phyloP scores from a whole-genome alignment of 1,140 invertebrate species.

The Drosophila tsacasi region DNA sequence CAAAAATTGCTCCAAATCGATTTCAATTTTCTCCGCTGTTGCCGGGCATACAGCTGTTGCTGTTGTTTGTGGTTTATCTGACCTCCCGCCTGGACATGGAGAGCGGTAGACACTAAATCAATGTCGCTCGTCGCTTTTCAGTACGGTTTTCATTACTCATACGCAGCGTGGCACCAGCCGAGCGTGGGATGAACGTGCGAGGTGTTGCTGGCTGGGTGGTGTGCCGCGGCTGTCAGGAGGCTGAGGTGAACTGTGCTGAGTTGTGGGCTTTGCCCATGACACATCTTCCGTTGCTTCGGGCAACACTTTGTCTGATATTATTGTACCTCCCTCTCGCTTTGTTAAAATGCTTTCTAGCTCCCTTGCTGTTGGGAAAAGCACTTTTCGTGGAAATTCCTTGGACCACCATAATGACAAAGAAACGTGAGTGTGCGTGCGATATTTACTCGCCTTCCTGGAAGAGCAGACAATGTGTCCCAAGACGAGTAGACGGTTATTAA shows the following conservation, averaged over 20 bases:
- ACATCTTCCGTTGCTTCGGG: slow-evolving; percentile 39
- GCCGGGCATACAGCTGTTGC: not conserved
- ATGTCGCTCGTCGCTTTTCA: slow-evolving; percentile 72
- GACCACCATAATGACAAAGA: slow-evolving; percentile 2
- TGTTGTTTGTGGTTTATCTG: slow-evolving; percentile 30
- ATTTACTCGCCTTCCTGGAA: slow-evolving; percentile 44
- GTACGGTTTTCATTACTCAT: slow-evolving; percentile 72
- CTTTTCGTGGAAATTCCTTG: slow-evolving; percentile 50
- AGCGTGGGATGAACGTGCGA: slow-evolving; percentile 54
- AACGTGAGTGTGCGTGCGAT: not conserved
- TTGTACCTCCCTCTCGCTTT: slow-evolving; percentile 9
- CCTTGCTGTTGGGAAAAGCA: slow-evolving; percentile 27
- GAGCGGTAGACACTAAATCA: slow-evolving; percentile 72
- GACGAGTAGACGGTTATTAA: slow-evolving; percentile 34
- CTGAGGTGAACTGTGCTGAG: slow-evolving; percentile 27
- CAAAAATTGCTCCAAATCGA: slow-evolving; percentile 12
- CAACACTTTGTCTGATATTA: slow-evolving; percentile 60
- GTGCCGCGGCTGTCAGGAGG: not conserved
- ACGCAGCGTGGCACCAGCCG: slow-evolving; percentile 57
- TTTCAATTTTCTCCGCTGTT: not conserved
- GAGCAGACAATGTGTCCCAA: slow-evolving; percentile 2
- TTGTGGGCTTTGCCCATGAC: slow-evolving; percentile 54
- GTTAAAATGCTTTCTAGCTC: slow-evolving; percentile 13
- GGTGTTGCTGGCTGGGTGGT: not conserved
- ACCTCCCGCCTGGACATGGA: slow-evolving; percentile 35